Evolutionary conservation across 2,888 invertebrate species (phyloP).

Genomic region (Tinea semifulvella): DNA sequence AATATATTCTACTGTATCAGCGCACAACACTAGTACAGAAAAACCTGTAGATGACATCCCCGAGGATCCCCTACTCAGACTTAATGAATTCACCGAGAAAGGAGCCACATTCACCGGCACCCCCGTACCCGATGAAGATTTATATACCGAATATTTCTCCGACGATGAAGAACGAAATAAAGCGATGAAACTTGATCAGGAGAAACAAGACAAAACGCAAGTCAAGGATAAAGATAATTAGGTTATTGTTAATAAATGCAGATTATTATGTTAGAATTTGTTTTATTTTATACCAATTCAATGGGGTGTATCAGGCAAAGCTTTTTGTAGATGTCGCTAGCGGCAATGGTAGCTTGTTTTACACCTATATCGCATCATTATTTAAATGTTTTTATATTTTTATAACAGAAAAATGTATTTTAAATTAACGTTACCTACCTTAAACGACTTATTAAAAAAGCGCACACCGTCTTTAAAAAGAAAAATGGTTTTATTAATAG

Average conservation of each 20-base stretch:
- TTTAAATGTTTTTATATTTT: no score
- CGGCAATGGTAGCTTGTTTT: no score
- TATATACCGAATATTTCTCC: constrained; percentile 55
- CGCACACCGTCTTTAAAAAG: no score
- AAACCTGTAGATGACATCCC: constrained; percentile 20
- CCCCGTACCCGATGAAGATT: constrained; percentile 39
- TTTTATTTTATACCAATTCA: no score
- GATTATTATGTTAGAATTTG: background rate
- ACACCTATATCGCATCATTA: no score
- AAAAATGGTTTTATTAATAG: no score
- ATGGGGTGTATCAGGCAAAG: no score
- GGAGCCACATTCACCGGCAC: constrained; percentile 43
- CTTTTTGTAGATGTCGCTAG: no score
- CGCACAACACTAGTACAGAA: constrained; percentile 36
- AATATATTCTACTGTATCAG: constrained; percentile 66
- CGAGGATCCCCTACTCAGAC: constrained; percentile 42
- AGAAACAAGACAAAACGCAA: constrained; percentile 35
- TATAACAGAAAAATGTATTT: no score
- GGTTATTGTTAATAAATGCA: background rate
- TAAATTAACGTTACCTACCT: no score
- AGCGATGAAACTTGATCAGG: constrained; percentile 42
- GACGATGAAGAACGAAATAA: constrained; percentile 61
- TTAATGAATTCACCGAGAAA: constrained; percentile 40
- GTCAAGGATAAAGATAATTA: constrained; percentile 12
- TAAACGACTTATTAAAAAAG: no score